Conservation (phyloP, 2,888 invertebrate species). For the Cheilosia variabilis region DNA sequence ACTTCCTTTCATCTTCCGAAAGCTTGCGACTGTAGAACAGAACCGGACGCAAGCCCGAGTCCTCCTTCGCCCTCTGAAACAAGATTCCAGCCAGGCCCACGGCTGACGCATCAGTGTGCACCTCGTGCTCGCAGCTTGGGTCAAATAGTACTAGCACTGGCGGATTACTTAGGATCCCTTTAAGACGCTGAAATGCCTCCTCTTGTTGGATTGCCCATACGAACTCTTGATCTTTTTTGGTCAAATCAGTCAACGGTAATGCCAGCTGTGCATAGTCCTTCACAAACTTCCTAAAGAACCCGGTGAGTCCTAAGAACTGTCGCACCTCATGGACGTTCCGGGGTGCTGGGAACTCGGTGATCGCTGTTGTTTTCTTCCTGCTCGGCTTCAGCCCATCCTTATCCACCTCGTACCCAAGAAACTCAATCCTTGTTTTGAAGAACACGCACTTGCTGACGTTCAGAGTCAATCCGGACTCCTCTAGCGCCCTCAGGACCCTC, state of each 20-base stretch:
- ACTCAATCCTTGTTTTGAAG: neutral
- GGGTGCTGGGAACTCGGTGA: conserved; percentile 12
- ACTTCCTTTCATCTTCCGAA: conserved; percentile 15
- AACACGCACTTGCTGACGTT: neutral
- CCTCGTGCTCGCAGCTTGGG: conserved; percentile 2
- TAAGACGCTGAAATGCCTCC: neutral
- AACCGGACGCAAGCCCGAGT: neutral
- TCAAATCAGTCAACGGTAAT: neutral
- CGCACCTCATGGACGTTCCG: conserved; percentile 21
- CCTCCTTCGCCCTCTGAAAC: conserved; percentile 1
- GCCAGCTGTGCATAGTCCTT: neutral
- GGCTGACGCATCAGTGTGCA: conserved; percentile 16
- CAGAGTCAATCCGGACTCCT: neutral
- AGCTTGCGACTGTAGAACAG: conserved; percentile 8
- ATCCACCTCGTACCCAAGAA: too few relatives aligned
- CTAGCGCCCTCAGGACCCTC: neutral
- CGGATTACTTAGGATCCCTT: neutral
- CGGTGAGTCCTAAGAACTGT: conserved; percentile 19
- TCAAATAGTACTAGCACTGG: neutral
- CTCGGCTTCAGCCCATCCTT: too few relatives aligned
- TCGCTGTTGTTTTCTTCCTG: conserved; percentile 1
- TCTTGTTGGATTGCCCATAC: neutral
- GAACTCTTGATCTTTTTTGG: neutral
- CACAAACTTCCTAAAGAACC: conserved; percentile 25
- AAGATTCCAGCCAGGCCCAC: conserved; percentile 22